A percentile compares a stretch with the other conserved stretches of the same genome.
These are phyloP conservation scores for Zhengitettix transpicula DNA, from an alignment of 2,888 invertebrate species.

Conservation along the genomic window DNA sequence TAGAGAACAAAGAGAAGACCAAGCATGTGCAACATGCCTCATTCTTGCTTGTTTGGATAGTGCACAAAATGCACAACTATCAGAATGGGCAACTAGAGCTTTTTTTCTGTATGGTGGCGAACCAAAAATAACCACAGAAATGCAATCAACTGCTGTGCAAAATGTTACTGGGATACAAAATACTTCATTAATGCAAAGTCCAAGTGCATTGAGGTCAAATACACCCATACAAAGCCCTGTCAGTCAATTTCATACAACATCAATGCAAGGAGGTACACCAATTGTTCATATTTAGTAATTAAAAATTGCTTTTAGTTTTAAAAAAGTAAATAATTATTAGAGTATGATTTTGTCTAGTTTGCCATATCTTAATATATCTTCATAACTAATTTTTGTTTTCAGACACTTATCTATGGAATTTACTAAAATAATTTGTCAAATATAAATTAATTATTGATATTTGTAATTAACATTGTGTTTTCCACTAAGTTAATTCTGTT, in stretches of 20 bases:
- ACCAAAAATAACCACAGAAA: slow-evolving; percentile 20
- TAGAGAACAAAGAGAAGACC: slow-evolving; percentile 61
- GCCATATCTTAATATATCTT: too few relatives aligned
- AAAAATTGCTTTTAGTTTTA: too few relatives aligned
- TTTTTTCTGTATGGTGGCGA: slow-evolving; percentile 87
- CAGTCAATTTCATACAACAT: not conserved
- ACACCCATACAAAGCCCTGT: too few relatives aligned
- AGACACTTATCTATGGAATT: too few relatives aligned
- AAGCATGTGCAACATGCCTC: slow-evolving; percentile 79
- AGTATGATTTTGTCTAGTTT: too few relatives aligned
- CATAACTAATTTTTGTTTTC: too few relatives aligned
- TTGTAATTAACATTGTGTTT: too few relatives aligned
- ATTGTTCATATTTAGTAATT: too few relatives aligned
- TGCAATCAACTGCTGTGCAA: slow-evolving; percentile 20
- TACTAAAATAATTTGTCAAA: too few relatives aligned
- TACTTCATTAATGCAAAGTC: not conserved
- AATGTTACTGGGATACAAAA: not conserved
- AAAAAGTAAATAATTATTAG: too few relatives aligned
- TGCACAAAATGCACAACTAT: slow-evolving; percentile 43
- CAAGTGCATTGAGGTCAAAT: not conserved
- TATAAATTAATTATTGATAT: too few relatives aligned
- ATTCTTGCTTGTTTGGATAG: slow-evolving; percentile 63
- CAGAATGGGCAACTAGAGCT: slow-evolving; percentile 80
- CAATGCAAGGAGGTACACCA: not conserved
- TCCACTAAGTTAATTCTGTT: too few relatives aligned